Base-by-base conservation (phyloP, 2,113 vertebrate species). In the Pseudorasbora parva region DNA sequence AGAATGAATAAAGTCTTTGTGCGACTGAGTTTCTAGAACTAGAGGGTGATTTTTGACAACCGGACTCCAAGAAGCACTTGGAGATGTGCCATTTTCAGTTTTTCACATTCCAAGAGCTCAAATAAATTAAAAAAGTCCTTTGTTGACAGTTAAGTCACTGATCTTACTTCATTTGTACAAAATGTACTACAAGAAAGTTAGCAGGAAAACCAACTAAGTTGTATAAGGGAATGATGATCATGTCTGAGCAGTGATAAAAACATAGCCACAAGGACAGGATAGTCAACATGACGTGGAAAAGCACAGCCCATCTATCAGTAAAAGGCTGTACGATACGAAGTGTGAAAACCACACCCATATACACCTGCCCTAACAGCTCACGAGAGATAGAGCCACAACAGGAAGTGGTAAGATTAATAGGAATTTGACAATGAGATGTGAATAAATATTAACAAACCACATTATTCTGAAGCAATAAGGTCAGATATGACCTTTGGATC, bases 21-120 rank as follows among this genome's bases (percentile, higher is more conserved):
- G 56, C 33, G n/a, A 33, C 15, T 9, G 56, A 0, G 47, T 82
- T 84, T 84, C 64, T 90, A 86, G 90, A 88, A 78, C 79, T 41
- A 66, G 45, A 45, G 62, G 37, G 86, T 87, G 90, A 89, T 86
- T 92, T 92, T 90, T 92, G 9, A 91, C 94, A 88, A 89, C 84
- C 80, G 90, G 68, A 85, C 85, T 93, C 85, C 56, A 90, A 85
- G 79, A 77, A 82, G 81, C 82, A 81, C 73, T 86, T 87, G 15
- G 71, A 76, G 84, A 84, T 83, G 83, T 79, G 89, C 86, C 81
- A 80, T 81, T 41, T 64, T 41, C 10, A n/a, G 49, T 51, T 81
- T 76, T 62, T 80, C 78, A 66, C 78, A 80, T 80, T 80, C 78
- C 78, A 66, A 66, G 77, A 21, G 27, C 23, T 33, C 57, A 33